phyloP scores from a whole-genome alignment of 92 coral and sea anemone species.

The Zoanthus sociatus region DNA sequence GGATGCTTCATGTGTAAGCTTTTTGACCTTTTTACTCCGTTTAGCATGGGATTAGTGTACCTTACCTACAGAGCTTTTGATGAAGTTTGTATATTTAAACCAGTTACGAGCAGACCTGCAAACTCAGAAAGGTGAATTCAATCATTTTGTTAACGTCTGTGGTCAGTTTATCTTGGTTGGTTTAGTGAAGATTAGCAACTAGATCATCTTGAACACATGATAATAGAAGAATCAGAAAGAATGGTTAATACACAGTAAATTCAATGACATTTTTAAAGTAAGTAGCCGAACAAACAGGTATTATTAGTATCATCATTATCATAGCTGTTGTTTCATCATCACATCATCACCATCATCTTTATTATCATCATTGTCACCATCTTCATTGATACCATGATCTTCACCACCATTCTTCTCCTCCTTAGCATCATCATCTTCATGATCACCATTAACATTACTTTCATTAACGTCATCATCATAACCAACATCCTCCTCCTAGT shows the following conservation, averaged over 20 bases:
- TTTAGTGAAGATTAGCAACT: not conserved
- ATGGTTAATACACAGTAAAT: no score
- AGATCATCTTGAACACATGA: no score
- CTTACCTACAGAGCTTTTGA: conserved; percentile 91
- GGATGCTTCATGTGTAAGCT: conserved; percentile 95
- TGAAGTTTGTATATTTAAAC: conserved; percentile 87
- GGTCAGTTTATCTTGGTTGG: not conserved
- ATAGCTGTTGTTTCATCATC: no score
- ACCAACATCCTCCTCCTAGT: not conserved
- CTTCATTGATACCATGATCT: no score
- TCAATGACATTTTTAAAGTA: no score
- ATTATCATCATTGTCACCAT: no score
- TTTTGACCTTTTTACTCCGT: conserved; percentile 93
- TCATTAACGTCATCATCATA: not conserved
- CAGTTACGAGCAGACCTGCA: conserved; percentile 98
- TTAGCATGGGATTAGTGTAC: conserved; percentile 89
- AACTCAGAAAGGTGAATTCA: conserved; percentile 91
- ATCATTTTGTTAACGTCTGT: not conserved
- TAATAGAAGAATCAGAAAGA: no score
- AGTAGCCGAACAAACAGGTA: no score
- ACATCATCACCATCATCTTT: no score
- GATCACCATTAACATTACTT: no score
- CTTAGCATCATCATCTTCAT: no score
- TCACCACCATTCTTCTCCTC: not conserved
- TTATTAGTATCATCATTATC: no score